A percentile compares a stretch with the other conserved stretches of the same genome.
These are phyloP conservation scores for Schlechtendalia chinensis DNA, from an alignment of 1,140 invertebrate genomes.

Conservation along the genomic window DNA sequence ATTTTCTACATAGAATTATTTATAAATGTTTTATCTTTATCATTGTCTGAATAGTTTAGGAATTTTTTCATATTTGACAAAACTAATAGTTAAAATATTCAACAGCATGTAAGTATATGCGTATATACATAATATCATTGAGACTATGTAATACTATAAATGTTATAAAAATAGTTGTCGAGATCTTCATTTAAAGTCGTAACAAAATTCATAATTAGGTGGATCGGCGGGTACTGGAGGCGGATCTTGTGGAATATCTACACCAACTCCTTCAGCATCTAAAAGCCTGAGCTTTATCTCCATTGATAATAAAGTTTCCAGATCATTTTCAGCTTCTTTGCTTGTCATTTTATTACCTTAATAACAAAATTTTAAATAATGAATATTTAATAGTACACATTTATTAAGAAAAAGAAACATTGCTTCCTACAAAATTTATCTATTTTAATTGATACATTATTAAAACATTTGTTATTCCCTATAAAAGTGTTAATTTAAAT, in stretches of 20 bases:
- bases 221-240: slow-evolving; percentile 87
- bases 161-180: neutral
- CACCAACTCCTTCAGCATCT: slow-evolving; percentile 87
- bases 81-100: neutral
- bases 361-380: slow-evolving; percentile 51
- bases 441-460: too few relatives aligned
- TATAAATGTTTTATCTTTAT: neutral
- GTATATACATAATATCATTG: neutral
- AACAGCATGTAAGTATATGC: neutral
- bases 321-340: slow-evolving; percentile 82
- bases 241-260: slow-evolving; percentile 89
- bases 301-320: slow-evolving; percentile 90
- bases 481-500: too few relatives aligned
- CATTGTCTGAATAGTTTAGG: neutral
- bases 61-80: neutral
- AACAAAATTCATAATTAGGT: slow-evolving; percentile 75
- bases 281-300: slow-evolving; percentile 91
- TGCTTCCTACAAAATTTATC: too few relatives aligned
- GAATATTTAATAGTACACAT: neutral
- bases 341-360: slow-evolving; percentile 83
- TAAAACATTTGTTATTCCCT: too few relatives aligned
- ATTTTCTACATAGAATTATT: neutral
- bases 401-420: neutral
- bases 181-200: slow-evolving; percentile 48
- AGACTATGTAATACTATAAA: neutral